Evolutionary conservation across 2,797 vertebrate genomes (phyloP).

Genomic region (Notoglanidium macrostoma): DNA sequence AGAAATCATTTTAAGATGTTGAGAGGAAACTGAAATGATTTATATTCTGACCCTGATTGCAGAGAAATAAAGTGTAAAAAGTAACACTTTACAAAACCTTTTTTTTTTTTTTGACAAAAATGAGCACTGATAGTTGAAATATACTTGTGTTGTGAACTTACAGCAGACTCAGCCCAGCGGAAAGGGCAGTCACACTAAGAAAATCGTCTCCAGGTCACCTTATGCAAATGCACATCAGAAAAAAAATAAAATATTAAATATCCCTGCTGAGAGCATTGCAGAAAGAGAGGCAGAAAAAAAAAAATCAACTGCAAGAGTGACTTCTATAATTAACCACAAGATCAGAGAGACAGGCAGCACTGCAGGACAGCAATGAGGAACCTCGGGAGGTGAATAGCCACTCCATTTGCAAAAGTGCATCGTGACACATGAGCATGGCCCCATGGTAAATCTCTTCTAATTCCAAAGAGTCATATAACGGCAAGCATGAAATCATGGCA

Average conservation of each 20-base stretch:
- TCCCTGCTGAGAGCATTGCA: conserved; percentile 6
- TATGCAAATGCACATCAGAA: conserved; percentile 33
- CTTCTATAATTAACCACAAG: conserved; percentile 34
- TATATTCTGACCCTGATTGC: conserved; percentile 16
- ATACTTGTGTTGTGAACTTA: neutral
- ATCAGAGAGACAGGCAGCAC: conserved; percentile 14
- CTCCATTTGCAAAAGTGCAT: conserved; percentile 46
- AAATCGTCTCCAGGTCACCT: conserved; percentile 35
- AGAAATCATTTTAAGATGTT: conserved; percentile 40
- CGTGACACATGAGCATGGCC: conserved; percentile 42
- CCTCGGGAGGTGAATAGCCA: conserved; percentile 19
- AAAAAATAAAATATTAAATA: conserved; percentile 28
- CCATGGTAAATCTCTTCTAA: conserved; percentile 50
- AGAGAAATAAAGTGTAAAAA: neutral
- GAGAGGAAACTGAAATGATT: conserved; percentile 17
- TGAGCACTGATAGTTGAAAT: neutral
- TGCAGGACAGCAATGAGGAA: conserved; percentile 30
- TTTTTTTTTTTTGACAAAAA: neutral
- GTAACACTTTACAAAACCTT: neutral
- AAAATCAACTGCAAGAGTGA: conserved; percentile 15
- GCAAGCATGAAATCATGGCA: conserved; percentile 49
- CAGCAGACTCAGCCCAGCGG: neutral
- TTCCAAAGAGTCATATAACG: conserved; percentile 49
- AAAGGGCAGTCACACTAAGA: neutral
- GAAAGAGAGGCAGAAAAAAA: neutral